Conservation (phyloP, 2,888 invertebrate genomes). For the Hecatera dysodea region DNA sequence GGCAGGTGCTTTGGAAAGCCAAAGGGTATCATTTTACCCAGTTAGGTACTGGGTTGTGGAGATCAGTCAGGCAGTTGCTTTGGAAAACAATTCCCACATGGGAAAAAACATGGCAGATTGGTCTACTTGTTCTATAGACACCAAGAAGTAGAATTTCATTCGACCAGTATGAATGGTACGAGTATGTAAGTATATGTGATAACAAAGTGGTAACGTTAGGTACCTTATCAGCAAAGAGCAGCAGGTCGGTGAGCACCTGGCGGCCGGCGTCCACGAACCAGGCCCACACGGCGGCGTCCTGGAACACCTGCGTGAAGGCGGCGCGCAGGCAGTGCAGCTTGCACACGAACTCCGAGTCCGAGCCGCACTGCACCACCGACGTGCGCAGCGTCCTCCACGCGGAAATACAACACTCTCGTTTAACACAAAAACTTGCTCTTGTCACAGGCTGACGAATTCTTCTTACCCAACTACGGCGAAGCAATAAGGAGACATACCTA, state of each 20-base stretch:
- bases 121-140: too few species aligned
- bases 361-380: slow-evolving; percentile 96
- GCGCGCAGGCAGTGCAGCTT: slow-evolving; percentile 98
- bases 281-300: slow-evolving; percentile 92
- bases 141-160: too few species aligned
- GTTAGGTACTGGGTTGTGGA: too few species aligned
- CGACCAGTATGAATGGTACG: too few species aligned
- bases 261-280: slow-evolving; percentile 97
- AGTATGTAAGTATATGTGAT: too few species aligned
- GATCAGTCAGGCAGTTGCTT: too few species aligned
- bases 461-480: too few species aligned
- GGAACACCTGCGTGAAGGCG: slow-evolving; percentile 95
- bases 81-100: too few species aligned
- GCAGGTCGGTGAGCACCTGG: slow-evolving; percentile 96
- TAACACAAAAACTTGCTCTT: not conserved
- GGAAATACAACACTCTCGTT: not conserved
- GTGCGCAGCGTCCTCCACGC: slow-evolving; percentile 94
- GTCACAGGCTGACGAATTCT: not conserved
- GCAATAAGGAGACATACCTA: too few species aligned
- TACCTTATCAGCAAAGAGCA: slow-evolving; percentile 88
- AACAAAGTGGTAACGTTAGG: not conserved
- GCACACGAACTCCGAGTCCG: slow-evolving; percentile 98
- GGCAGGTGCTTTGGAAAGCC: too few species aligned
- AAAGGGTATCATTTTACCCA: too few species aligned
- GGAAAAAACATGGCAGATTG: too few species aligned